Evolutionary conservation across 1,140 invertebrate species (phyloP).

Genomic region (Tetranychus urticae): DNA sequence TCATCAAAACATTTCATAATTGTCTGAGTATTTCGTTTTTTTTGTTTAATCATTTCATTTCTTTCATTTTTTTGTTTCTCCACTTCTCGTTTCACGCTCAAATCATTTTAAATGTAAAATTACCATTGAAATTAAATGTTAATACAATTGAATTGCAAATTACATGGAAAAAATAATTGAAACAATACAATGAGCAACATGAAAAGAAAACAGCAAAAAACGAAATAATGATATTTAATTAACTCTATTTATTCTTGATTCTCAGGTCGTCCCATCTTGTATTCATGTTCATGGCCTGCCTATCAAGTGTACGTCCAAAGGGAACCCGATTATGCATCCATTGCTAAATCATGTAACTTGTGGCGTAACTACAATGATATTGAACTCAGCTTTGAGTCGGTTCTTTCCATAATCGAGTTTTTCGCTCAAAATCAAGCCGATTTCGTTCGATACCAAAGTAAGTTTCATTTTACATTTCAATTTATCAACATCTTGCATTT

Average conservation of each 20-base stretch:
- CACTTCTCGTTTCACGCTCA: no score
- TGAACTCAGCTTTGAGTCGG: constrained; percentile 27
- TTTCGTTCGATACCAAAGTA: neutral
- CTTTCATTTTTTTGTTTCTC: no score
- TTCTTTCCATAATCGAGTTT: constrained; percentile 28
- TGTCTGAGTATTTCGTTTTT: no score
- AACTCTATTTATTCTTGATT: neutral
- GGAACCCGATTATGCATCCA: constrained; percentile 4
- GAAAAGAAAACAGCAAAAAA: no score
- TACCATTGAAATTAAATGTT: no score
- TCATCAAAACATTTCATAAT: no score
- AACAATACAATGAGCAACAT: no score
- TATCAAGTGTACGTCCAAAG: constrained; percentile 14
- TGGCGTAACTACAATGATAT: constrained; percentile 37
- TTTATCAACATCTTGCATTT: neutral
- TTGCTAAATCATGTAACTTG: constrained; percentile 29
- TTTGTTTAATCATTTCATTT: no score
- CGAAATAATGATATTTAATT: no score
- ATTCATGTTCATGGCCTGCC: constrained; percentile 24
- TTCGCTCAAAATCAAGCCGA: constrained; percentile 25
- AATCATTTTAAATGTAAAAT: no score
- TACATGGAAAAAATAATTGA: no score
- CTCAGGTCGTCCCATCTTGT: constrained; percentile 22
- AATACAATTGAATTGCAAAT: no score
- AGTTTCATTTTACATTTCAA: neutral